Base-by-base conservation (phyloP, 2,797 vertebrate species). In the Brachyrhaphis roseni region DNA sequence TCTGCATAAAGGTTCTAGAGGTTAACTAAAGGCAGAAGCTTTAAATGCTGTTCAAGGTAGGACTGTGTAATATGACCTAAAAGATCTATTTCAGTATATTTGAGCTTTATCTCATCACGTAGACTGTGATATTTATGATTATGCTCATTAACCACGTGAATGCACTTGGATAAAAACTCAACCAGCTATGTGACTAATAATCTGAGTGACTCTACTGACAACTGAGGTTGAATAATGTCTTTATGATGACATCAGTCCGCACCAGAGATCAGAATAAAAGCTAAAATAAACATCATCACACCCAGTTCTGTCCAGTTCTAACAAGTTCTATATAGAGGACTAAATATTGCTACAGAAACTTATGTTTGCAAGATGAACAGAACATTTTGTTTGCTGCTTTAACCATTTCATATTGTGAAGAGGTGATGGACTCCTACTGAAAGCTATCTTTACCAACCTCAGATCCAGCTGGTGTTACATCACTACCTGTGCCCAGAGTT, bases 391-490 rank as follows among this genome's bases (percentile, higher is more conserved):
- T 13, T 57, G 53, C n/a, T n/a, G 26, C n/a, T 57, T 57, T n/a
- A 28, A 57, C 53, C 53, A 28, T 57, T n/a, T 57, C 1, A 28
- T 28, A 13, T 57, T 28, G n/a, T 34, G 28, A 62, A 62, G 57
- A 15, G 57, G 26, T n/a, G n/a, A 57, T 57, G n/a, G 53, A 55
- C 49, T 41, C 34, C 39, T n/a, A 41, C 20, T 39, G 51, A 68
- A 47, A 77, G 34, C 45, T 34, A 41, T n/a, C 4, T 43, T 71
- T 36, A 43, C 13, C 23, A 75, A 6, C 45, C 0, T 13, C 10
- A 10, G 31, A 73, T 57, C 15, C 55, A 62, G 74, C 51, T 80
- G 78, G 76, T 28, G 6, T 75, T 18, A 66, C 76, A 43, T 82
- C 31, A 75, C 23, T 46, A 57, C 41, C 72, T 62, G 26, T 49